Base-by-base conservation (phyloP, 1,140 invertebrate species). In the Maconellicoccus hirsutus region DNA sequence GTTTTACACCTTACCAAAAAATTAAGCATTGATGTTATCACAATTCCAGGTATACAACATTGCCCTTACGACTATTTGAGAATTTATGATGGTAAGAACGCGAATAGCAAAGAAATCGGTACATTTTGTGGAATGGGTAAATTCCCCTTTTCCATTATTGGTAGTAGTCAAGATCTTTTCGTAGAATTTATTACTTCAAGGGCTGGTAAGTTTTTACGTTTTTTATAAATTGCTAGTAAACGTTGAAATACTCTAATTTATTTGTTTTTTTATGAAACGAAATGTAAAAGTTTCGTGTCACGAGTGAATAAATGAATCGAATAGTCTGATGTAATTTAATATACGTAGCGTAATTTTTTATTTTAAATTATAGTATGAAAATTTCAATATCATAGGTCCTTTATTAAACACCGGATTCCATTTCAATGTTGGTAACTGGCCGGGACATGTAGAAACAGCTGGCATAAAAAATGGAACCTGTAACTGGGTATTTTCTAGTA, bases 91-190 rank as follows among this genome's bases (percentile, higher is more conserved):
- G 93, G 93, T 0, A 90, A 92, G 75, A 89, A 93, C 76, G 91
- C 93, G 72, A 87, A 87, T 23, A 87, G 89, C 42, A 87, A 90
- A 0, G 85, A 93, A 14, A 95, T 96, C 73, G 92, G 92, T 27
- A 93, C 90, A 2, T 94, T 96, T 76, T 95, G 93, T 76, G 93
- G 93, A 6, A 91, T 94, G 86, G 93, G 93, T 27, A 93, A 94
- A 78, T 94, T 95, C 76, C 93, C 92, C 0, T 94, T 93, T 80
- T 94, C 92, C 73, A 94, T 96, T 75, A 94, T 94, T 75, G 93
- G 92, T 6, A 94, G 92, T 16, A 91, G 91, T 23, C 87, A 90
- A 73, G 90, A 94, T 76, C 83, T 96, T 70, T 92, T 92, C 76
- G 91, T 96, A 1, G 92, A 94, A 78, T 96, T 95, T 77, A 87